Evolutionary conservation across 2,113 vertebrate species (phyloP).

Genomic region (Raphicerus campestris): DNA sequence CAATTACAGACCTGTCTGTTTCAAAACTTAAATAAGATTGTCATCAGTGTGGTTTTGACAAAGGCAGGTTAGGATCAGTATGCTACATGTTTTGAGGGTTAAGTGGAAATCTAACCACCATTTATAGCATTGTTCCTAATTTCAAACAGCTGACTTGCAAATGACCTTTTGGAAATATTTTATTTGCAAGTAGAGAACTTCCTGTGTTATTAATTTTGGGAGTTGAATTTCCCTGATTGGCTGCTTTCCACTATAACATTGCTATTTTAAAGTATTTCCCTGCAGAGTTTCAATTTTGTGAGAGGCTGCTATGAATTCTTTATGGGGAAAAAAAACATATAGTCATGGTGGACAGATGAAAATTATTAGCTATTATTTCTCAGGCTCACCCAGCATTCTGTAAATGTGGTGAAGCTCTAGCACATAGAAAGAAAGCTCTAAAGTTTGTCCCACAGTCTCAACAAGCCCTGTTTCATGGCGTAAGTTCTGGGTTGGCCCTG

Average conservation of each 20-base stretch:
- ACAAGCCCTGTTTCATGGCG: neutral
- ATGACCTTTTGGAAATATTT: slow-evolving; percentile 59
- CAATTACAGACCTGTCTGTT: slow-evolving; percentile 51
- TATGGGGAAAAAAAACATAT: neutral
- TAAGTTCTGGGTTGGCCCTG: neutral
- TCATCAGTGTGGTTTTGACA: slow-evolving; percentile 35
- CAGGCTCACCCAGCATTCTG: neutral
- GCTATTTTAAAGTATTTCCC: slow-evolving; percentile 39
- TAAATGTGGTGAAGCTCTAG: neutral
- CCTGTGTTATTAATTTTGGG: slow-evolving; percentile 61
- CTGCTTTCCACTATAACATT: slow-evolving; percentile 39
- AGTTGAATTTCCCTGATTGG: slow-evolving; percentile 34
- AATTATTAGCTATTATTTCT: slow-evolving; percentile 36
- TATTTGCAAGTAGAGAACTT: slow-evolving; percentile 59
- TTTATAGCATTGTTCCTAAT: slow-evolving; percentile 34
- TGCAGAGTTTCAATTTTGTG: slow-evolving; percentile 28
- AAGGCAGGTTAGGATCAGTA: slow-evolving; percentile 50
- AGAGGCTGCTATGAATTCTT: slow-evolving; percentile 39
- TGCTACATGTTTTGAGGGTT: slow-evolving; percentile 28
- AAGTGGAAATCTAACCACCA: slow-evolving; percentile 3
- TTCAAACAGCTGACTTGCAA: slow-evolving; percentile 56
- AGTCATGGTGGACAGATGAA: slow-evolving; percentile 26
- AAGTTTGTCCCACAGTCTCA: neutral
- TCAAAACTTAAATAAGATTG: slow-evolving; percentile 29
- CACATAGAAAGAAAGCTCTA: neutral